Base-by-base conservation (phyloP, 2,113 vertebrate genomes). In the Seriola quinqueradiata region DNA sequence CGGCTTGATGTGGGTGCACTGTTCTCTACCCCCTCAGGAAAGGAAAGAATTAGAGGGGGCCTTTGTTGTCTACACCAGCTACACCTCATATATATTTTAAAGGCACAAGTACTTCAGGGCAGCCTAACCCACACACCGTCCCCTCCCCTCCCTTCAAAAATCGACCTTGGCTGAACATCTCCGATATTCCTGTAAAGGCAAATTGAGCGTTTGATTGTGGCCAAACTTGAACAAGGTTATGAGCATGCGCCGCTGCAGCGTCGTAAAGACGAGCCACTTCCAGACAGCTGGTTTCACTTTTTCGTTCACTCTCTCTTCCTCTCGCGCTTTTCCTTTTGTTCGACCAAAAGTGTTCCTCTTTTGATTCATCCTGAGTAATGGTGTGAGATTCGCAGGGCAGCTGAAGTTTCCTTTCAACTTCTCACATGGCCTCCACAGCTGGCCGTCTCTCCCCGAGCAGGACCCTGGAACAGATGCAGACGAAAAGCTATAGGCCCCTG, bases 231-330 rank as follows among this genome's bases (percentile, higher is more conserved):
- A 82, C 80, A 83, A 64, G 79, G 83, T 89, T 87, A 67, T 52
- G 69, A 57, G 90, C 79, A 90, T 54, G 70, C 55, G 71, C 66
- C 79, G 59, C 85, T 77, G 83, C 91, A 63, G 87, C 86, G 86
- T 91, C 84, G 16, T 87, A 81, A 93, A 94, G 93, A 92, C 83
- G 95, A 93, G 89, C 92, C 88, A 68, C 92, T 91, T 94, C 93
- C 92, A 91, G 90, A 95, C 96, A 97, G 96, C 95, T 97, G 96
- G 92, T 96, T 97, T 93, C 90, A 96, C 95, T 97, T 95, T 93
- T 93, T 90, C 63, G 14, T 76, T 91, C 92, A 88, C 95, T 90
- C 91, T 95, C 64, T 95, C 77, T 87, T 92, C 76, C 83, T 92
- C 70, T 61, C 70, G 38, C 28, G 48, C 73, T 71, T 88, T 28